Conservation (phyloP, 2,797 vertebrate species). For the Gallirallus australis region DNA sequence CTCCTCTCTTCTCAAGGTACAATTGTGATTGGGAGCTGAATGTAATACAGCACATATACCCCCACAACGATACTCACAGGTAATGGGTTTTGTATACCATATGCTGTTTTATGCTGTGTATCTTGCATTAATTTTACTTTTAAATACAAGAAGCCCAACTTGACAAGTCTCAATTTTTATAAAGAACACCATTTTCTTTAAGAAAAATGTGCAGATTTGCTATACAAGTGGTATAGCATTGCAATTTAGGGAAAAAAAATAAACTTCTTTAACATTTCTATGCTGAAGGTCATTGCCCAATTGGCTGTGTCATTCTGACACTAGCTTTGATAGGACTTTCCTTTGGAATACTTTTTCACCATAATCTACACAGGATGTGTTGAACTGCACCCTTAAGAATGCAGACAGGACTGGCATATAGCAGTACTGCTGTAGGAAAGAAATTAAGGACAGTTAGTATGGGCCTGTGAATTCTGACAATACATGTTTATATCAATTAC, state of each 20-base stretch:
- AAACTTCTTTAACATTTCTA: conserved; percentile 81
- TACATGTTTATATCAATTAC: conserved; percentile 92
- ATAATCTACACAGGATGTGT: conserved; percentile 99
- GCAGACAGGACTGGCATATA: conserved; percentile 99
- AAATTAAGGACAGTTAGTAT: conserved; percentile 99
- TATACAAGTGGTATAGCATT: conserved; percentile 78
- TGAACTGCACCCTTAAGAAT: conserved; percentile 99
- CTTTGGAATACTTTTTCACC: conserved; percentile 94
- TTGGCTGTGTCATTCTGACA: conserved; percentile 87
- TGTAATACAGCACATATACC: conserved; percentile 74
- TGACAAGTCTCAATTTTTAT: too few relatives aligned
- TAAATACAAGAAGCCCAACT: conserved; percentile 80
- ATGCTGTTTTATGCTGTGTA: conserved; percentile 77
- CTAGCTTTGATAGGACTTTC: conserved; percentile 89
- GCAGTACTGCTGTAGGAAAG: conserved; percentile 99
- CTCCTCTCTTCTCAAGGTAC: conserved; percentile 63
- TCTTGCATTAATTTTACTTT: conserved; percentile 68
- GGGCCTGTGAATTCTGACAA: conserved; percentile 99
- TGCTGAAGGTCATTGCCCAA: conserved; percentile 85
- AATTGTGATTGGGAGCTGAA: conserved; percentile 71
- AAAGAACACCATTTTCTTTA: conserved; percentile 69
- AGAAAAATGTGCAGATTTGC: conserved; percentile 74
- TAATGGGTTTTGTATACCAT: conserved; percentile 74
- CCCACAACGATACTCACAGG: conserved; percentile 77
- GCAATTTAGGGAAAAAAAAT: conserved; percentile 72